Evolutionary conservation across 2,113 vertebrate species (phyloP), one percentile per base, ranked within the genome.

Genomic region (Forbesichthys agassizii): DNA sequence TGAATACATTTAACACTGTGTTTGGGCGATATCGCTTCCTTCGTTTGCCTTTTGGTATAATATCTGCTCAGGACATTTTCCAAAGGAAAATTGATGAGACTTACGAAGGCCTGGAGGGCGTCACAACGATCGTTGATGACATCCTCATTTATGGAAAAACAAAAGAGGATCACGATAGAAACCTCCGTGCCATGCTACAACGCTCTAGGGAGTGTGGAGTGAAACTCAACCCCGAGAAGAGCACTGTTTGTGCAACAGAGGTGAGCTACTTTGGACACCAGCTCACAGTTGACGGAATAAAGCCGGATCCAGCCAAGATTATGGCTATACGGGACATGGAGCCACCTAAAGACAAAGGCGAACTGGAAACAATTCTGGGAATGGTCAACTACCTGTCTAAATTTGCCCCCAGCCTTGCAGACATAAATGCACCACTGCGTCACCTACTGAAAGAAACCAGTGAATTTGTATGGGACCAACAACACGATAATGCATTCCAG

Each of bases 181-280:
- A 69, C 33, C 54, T 69, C 6, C 0, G 20, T n/a, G 46, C 48
- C 0, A 74, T 71, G 69, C 27, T 74, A 3, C 14, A 71, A 3
- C 16, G 56, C 9, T 69, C 57, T 9, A 53, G 61, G 7, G 61
- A 70, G 57, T 11, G 14, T 68, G 66, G 81, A 61, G 33, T 78
- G 0, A 53, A 33, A 3, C 67, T 81, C 7, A 79, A 69, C 48
- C 64, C 70, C 18, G 63, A 69, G 4, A 79, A 72, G n/a, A 69
- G 63, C 11, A 42, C 5, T 0, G 48, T 78, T 33, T 64, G 68
- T n/a, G 58, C 60, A 7, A 61, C 66, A 0, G 63, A 73, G 14
- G 68, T 83, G 3, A 72, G 58, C 33, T 79, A 79, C 16, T 81
- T 84, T 51, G 53, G 79, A 10, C 73, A 81, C 10, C 5, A 0